These are phyloP conservation scores for Tyria jacobaeae DNA, from an alignment of 2,888 invertebrate species.

Conservation along the genomic window DNA sequence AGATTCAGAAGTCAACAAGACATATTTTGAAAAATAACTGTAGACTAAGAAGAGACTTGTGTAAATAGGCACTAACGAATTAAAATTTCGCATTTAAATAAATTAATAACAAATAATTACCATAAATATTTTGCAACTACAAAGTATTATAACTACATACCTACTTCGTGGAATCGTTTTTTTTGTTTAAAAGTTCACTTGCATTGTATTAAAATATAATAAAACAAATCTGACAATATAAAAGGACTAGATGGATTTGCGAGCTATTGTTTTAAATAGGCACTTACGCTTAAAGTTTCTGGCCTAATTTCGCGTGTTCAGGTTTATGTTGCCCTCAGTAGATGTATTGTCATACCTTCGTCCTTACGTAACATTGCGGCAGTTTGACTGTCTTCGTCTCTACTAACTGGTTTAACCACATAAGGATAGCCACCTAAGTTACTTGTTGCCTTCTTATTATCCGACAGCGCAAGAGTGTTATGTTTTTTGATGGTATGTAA, in stretches of 20 bases:
- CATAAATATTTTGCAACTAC: too few species aligned
- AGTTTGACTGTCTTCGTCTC: constrained; percentile 8
- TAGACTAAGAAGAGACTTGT: too few species aligned
- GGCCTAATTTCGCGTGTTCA: constrained; percentile 66
- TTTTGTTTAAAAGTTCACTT: not conserved
- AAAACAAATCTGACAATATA: constrained; percentile 49
- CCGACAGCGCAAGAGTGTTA: too few species aligned
- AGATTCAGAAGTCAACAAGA: not conserved
- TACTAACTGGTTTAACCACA: not conserved
- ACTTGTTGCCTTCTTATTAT: not conserved
- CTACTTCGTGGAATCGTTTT: not conserved
- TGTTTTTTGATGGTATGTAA: too few species aligned
- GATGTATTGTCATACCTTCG: constrained; percentile 53
- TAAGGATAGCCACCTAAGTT: not conserved
- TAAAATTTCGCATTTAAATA: too few species aligned
- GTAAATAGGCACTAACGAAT: too few species aligned
- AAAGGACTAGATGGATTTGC: constrained; percentile 58
- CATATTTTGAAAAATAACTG: too few species aligned
- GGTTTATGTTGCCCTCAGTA: constrained; percentile 60
- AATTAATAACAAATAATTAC: too few species aligned
- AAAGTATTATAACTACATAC: too few species aligned
- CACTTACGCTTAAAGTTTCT: constrained; percentile 67
- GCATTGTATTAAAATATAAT: not conserved
- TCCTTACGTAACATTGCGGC: constrained; percentile 51
- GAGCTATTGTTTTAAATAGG: constrained; percentile 75